These are phyloP conservation scores for Genyomyrus donnyi DNA, from an alignment of 2,113 vertebrate species.

Conservation along the genomic window DNA sequence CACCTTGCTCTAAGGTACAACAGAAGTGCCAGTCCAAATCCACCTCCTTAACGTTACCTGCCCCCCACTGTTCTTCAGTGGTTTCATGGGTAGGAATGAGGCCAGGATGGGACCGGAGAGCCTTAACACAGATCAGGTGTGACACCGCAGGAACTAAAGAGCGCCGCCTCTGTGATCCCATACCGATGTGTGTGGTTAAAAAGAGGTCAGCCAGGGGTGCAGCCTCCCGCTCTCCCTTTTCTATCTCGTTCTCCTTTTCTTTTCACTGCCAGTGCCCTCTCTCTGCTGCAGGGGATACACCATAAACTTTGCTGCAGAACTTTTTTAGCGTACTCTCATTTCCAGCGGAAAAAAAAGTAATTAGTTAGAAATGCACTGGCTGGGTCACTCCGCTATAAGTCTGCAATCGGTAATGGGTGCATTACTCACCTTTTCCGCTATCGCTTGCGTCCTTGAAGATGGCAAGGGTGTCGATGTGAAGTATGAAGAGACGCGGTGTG, in stretches of 20 bases:
- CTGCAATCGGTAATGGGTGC: neutral
- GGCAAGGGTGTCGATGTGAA: neutral
- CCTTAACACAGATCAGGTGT: neutral
- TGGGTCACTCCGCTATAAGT: neutral
- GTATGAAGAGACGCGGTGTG: neutral
- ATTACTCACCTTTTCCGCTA: neutral
- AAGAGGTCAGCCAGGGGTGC: neutral
- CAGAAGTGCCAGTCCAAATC: neutral
- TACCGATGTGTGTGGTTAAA: neutral
- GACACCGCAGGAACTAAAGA: neutral
- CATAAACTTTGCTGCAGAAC: slow-evolving; percentile 11
- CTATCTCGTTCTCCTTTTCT: neutral
- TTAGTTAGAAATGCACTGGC: neutral
- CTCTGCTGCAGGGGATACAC: neutral
- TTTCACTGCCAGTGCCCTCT: neutral
- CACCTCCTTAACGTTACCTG: neutral
- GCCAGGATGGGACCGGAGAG: neutral
- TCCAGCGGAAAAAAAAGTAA: neutral
- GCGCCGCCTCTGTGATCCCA: neutral
- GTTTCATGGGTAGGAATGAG: neutral
- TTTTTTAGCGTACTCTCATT: slow-evolving; percentile 13
- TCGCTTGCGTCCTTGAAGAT: neutral
- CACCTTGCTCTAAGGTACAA: neutral
- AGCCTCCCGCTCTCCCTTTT: neutral
- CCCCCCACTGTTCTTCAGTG: neutral